Base-by-base conservation (phyloP, 2,113 vertebrate genomes). In the Sardina pilchardus region DNA sequence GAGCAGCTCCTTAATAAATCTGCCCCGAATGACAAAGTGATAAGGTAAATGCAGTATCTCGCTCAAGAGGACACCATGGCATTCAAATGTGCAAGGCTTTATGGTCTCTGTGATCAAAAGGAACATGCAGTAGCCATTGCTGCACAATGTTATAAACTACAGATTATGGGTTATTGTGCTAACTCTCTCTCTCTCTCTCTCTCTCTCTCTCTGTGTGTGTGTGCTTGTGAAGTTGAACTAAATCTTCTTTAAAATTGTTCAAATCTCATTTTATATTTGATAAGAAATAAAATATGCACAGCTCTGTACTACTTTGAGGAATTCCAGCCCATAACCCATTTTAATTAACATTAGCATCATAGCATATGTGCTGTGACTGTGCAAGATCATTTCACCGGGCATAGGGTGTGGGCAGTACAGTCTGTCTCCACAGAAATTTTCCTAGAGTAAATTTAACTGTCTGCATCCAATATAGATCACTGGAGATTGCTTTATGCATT, bases 391-490 rank as follows among this genome's bases (percentile, higher is more conserved):
- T 90, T 90, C 89, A 88, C 83, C 34, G 87, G 84, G 82, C 89
- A 89, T 85, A 88, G 82, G 39, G 56, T 78, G 71, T 78, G 83
- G 87, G 86, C 89, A 85, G 85, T 87, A 92, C 84, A 88, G 88
- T 83, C 89, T 90, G 91, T 89, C 90, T 90, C 89, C 92, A 92
- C 93, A 93, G 92, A 94, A 94, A 94, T 94, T 94, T 90, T 85
- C 88, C 94, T 95, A 94, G 93, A 95, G 94, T 95, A 95, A 95
- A 95, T 95, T 95, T 95, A 95, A 95, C 94, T 95, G 95, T 94
- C 95, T 95, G 94, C 92, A 95, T 94, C 94, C 94, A 91, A 90
- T 90, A 90, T 90, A 90, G 89, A 89, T 93, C 94, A 94, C 94
- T 92, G 93, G 94, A 95, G 95, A 95, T 94, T 91, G 94, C 94